Percentiles rank a stretch among this genome's conserved stretches.
phyloP scores from a whole-genome alignment of 2,797 vertebrate genomes.

The Allobates femoralis region DNA sequence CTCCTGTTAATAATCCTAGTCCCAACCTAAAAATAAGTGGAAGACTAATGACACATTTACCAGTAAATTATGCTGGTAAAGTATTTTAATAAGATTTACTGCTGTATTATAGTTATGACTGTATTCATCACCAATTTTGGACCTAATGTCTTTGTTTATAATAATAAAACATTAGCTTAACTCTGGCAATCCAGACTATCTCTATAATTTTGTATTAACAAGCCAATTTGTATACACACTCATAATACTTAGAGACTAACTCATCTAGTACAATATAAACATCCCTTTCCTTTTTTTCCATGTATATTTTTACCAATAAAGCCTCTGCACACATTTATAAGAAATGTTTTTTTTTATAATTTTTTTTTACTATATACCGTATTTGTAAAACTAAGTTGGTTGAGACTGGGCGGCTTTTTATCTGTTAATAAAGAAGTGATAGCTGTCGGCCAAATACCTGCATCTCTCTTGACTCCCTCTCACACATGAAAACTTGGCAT shows the following conservation, averaged over 20 bases:
- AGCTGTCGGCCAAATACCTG: too few species aligned
- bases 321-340: background rate
- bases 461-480: too few species aligned
- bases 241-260: background rate
- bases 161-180: slow-evolving; percentile 41
- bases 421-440: too few species aligned
- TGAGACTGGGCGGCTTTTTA: too few species aligned
- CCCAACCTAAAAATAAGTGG: background rate
- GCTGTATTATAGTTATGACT: slow-evolving; percentile 24
- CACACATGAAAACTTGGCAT: too few species aligned
- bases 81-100: slow-evolving; percentile 26
- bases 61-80: slow-evolving; percentile 7
- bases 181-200: slow-evolving; percentile 5
- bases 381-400: too few species aligned
- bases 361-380: background rate
- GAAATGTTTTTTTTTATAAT: background rate
- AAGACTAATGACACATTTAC: background rate
- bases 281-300: background rate
- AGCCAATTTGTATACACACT: slow-evolving; percentile 1
- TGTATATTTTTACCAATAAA: slow-evolving; percentile 1
- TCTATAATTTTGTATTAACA: slow-evolving; percentile 24
- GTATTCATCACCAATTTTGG: slow-evolving; percentile 29
- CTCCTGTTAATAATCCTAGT: too few species aligned
- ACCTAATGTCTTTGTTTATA: slow-evolving; percentile 33
- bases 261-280: slow-evolving; percentile 22